Evolutionary conservation across 2,113 vertebrate genomes (phyloP), one percentile per base, ranked within the genome.

Genomic region (Columbina picui): DNA sequence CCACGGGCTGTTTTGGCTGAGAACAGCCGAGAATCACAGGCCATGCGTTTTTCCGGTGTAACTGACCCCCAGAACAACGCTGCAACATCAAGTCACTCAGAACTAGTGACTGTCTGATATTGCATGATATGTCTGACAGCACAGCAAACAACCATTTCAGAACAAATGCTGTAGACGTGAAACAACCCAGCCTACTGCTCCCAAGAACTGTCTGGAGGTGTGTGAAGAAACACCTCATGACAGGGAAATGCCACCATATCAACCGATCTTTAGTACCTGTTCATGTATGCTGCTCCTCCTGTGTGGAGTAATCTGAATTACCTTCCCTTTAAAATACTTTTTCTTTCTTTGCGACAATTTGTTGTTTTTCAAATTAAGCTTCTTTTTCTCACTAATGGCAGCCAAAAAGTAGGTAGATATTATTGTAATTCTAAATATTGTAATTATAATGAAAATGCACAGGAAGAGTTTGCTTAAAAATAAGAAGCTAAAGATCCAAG

Each of bases 21-120:
- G 23, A 53, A 56, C 1, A 1, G 39, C 32, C 69, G 64, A 57
- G 41, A 89, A 69, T 1, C 0, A 3, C 69, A 47, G 45, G 25
- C 50, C 5, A 6, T 32, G 36, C 13, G 32, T 74, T 49, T 65
- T 41, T 85, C n/a, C 74, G 49, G 18, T 65, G 65, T 69, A 52
- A 56, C 13, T 23, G 59, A 18, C 30, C 69, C 47, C 36, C 11
- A 68, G 38, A 78, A 71, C 38, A 92, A 45, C 1, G 4, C 34
- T 53, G 61, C 20, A 70, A 25, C 56, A 59, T 61, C 65, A 67
- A n/a, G 45, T 22, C 52, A 30, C 39, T 39, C 36, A 57, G 63
- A n/a, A 69, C 47, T 1, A 64, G 34, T 9, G 41, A 36, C 45
- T 64, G 47, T 19, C 49, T 52, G 34, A 53, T 36, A 29, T 2